These are phyloP conservation scores for Lithophane semibrunnea DNA, from an alignment of 2,888 invertebrate genomes.

Conservation along the genomic window DNA sequence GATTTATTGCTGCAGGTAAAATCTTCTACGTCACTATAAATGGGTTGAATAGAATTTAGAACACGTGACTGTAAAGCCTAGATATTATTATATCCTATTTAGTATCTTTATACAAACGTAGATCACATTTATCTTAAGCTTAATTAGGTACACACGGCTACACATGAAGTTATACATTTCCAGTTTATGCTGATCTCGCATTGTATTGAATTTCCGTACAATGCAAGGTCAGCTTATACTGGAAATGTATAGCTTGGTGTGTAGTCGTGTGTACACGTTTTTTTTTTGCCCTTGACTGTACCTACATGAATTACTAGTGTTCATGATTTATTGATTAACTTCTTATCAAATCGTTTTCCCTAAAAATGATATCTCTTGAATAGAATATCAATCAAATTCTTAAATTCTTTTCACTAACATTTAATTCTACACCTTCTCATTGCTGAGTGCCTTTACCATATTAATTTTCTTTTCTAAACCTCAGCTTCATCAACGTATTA, in stretches of 20 bases:
- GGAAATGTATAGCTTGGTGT: too few species aligned
- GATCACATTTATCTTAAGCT: not conserved
- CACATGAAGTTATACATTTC: too few species aligned
- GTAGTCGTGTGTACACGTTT: too few species aligned
- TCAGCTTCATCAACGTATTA: slow-evolving; percentile 1
- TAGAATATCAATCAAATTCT: not conserved
- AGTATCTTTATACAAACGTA: not conserved
- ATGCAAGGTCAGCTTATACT: too few species aligned
- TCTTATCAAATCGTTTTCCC: too few species aligned
- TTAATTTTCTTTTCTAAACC: not conserved
- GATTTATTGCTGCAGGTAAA: not conserved
- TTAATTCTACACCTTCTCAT: not conserved
- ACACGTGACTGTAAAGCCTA: not conserved
- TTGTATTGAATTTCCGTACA: too few species aligned
- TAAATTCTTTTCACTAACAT: not conserved
- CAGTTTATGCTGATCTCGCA: too few species aligned
- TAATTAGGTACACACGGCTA: not conserved
- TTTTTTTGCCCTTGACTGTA: not conserved
- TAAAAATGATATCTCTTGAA: not conserved
- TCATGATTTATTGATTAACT: not conserved
- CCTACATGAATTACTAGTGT: too few species aligned
- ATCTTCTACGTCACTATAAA: not conserved
- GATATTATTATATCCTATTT: too few species aligned
- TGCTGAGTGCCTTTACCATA: not conserved
- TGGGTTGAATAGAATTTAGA: too few species aligned